Evolutionary conservation across 2,797 vertebrate species (phyloP).

Genomic region (Acipenser transmontanus): DNA sequence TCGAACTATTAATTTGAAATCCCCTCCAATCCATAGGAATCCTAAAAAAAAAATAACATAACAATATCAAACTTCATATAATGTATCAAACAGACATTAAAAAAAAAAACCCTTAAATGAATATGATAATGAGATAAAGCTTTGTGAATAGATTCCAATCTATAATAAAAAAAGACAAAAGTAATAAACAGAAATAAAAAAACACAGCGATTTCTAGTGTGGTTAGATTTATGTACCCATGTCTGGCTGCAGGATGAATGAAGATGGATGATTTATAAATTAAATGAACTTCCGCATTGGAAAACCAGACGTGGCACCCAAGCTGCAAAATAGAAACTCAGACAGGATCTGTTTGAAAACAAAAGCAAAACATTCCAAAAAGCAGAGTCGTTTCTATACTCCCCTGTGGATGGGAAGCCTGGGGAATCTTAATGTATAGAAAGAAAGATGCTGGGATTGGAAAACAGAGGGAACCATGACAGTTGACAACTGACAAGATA

Average conservation of each 20-base stretch:
- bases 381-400: no score
- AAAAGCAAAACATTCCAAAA: background rate
- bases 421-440: background rate
- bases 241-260: conserved; percentile 21
- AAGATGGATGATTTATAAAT: conserved; percentile 23
- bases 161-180: conserved; percentile 7
- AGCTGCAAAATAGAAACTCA: conserved; percentile 19
- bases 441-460: background rate
- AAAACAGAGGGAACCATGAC: background rate
- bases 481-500: background rate
- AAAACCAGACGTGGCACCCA: conserved; percentile 13
- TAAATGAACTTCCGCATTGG: conserved; percentile 25
- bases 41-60: no score
- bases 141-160: background rate
- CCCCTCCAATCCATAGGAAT: no score
- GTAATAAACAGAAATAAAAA: conserved; percentile 25
- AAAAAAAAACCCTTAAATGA: no score
- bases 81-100: no score
- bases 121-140: no score
- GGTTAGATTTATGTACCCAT: conserved; percentile 29
- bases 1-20: no score
- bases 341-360: no score
- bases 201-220: conserved; percentile 14
- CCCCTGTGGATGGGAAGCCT: no score
- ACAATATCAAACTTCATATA: no score